Conservation (phyloP, 2,113 vertebrate species). For the Bombycilla garrulus region DNA sequence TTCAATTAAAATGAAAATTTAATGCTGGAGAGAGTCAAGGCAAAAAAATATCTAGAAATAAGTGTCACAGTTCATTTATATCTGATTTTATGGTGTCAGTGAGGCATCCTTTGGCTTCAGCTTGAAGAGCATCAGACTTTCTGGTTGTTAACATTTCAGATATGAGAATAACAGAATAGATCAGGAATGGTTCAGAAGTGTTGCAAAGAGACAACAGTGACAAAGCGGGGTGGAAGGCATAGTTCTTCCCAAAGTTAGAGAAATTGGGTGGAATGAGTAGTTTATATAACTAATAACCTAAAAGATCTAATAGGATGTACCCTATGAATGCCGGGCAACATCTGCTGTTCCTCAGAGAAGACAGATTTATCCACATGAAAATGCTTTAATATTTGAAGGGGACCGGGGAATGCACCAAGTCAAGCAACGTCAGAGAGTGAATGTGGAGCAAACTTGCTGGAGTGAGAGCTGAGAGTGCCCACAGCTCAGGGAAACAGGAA, state of each 20-base stretch:
- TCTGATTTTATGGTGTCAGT: not conserved
- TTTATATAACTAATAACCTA: not conserved
- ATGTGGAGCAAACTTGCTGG: not conserved
- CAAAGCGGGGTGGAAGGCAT: fast-evolving
- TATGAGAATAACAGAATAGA: not conserved
- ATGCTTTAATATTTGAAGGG: not conserved
- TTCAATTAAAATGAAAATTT: not conserved
- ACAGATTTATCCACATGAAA: not conserved
- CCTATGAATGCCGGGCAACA: not conserved
- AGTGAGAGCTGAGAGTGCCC: not conserved
- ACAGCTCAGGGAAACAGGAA: not conserved
- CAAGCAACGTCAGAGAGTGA: not conserved
- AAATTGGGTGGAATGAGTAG: not conserved
- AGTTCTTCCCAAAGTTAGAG: not conserved
- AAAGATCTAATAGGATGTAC: not conserved
- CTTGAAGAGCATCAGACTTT: not conserved
- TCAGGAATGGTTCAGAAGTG: not conserved
- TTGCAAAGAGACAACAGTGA: not conserved
- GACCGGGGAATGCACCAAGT: not conserved
- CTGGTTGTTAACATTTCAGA: not conserved
- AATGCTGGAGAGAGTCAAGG: not conserved
- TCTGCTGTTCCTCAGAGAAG: not conserved
- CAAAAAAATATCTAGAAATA: not conserved
- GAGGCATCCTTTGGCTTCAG: not conserved
- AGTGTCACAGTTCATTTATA: not conserved